These are phyloP conservation scores for Nyleta sp. DNA, from an alignment of 2,888 invertebrate genomes.

Conservation along the genomic window DNA sequence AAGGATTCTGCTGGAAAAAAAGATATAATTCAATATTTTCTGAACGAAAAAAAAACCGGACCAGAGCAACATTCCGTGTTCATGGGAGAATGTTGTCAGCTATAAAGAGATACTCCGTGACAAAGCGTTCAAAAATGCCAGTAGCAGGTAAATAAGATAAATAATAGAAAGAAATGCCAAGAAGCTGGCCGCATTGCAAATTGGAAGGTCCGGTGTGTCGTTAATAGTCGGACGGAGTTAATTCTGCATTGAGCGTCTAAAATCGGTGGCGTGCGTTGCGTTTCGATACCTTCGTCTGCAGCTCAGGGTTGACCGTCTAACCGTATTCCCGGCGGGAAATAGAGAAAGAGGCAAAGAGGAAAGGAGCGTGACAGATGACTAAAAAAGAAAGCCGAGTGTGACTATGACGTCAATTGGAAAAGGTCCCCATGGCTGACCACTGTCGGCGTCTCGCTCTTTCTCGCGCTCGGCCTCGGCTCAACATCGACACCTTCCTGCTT, in stretches of 20 bases:
- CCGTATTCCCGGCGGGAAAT: conserved; percentile 74
- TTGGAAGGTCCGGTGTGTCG: conserved; percentile 58
- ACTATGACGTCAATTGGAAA: conserved; percentile 82
- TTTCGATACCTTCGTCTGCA: conserved; percentile 68
- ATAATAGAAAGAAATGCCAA: conserved; percentile 39
- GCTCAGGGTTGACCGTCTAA: conserved; percentile 73
- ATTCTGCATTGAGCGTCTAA: conserved; percentile 74
- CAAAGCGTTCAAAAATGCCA: no score
- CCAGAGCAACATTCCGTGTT: no score
- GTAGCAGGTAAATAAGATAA: background rate
- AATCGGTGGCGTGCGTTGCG: conserved; percentile 72
- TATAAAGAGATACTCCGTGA: no score
- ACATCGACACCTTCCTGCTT: conserved; percentile 56
- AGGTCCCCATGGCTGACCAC: conserved; percentile 75
- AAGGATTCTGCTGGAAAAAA: no score
- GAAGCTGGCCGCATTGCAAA: conserved; percentile 55
- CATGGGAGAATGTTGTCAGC: no score
- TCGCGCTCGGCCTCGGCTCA: conserved; percentile 9
- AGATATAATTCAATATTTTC: no score
- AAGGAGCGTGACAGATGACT: conserved; percentile 45
- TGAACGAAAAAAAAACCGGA: no score
- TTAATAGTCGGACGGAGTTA: conserved; percentile 65
- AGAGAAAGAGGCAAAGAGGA: conserved; percentile 60
- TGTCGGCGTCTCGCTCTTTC: conserved; percentile 46
- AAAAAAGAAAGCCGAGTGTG: conserved; percentile 70